phyloP scores from a whole-genome alignment of 1,140 invertebrate genomes.

The Arion vulgaris region DNA sequence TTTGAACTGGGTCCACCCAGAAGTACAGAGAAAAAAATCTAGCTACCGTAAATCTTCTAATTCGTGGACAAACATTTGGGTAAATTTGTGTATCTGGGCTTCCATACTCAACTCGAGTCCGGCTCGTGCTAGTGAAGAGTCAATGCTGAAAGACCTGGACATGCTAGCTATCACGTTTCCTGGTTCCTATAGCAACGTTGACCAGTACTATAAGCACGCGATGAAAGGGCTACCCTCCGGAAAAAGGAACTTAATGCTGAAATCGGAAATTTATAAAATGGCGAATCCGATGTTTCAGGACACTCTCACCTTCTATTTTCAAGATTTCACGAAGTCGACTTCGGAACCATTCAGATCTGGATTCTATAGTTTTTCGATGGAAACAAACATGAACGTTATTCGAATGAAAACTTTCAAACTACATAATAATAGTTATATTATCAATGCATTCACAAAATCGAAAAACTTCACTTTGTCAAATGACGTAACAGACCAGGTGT shows the following conservation, averaged over 20 bases:
- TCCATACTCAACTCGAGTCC: not conserved
- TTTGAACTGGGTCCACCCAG: too few species aligned
- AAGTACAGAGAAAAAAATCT: too few species aligned
- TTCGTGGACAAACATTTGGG: not conserved
- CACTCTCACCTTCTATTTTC: constrained; percentile 31
- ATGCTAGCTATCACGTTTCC: not conserved
- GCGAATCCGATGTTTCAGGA: constrained; percentile 18
- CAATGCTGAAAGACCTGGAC: not conserved
- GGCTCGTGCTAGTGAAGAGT: not conserved
- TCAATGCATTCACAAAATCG: not conserved
- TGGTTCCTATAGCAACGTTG: constrained; percentile 26
- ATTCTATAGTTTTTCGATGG: constrained; percentile 25
- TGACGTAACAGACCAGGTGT: not conserved
- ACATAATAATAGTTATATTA: not conserved
- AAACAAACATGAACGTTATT: constrained; percentile 4
- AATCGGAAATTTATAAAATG: constrained; percentile 6
- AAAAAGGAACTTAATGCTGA: not conserved
- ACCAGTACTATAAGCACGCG: constrained; percentile 19
- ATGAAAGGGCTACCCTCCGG: not conserved
- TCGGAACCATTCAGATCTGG: constrained; percentile 14
- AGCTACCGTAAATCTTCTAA: too few species aligned
- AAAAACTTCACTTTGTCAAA: not conserved
- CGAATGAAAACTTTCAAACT: constrained; percentile 20
- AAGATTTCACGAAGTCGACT: constrained; percentile 23
- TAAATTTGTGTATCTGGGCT: not conserved